Percentiles rank a stretch among this genome's conserved stretches.
Evolutionary conservation across 2,113 vertebrate species (phyloP).

Genomic region (Coturnix japonica): DNA sequence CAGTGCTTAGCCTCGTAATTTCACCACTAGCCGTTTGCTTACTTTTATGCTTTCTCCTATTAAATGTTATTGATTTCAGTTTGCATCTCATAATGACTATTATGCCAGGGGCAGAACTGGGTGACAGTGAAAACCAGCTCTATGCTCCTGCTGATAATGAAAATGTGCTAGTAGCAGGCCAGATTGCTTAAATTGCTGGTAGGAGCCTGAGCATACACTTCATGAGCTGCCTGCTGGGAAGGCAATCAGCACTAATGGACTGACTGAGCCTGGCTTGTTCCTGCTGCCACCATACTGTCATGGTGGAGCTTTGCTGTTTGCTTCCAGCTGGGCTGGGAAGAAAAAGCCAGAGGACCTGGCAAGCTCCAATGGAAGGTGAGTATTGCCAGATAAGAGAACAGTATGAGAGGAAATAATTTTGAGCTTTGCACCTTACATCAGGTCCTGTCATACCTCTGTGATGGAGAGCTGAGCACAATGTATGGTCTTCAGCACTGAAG

Average conservation of each 20-base stretch:
- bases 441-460: neutral
- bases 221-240: accelerated
- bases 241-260: neutral
- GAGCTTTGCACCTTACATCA: neutral
- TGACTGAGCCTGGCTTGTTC: neutral
- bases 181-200: neutral
- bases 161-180: neutral
- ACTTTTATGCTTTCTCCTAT: neutral
- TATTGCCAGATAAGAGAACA: neutral
- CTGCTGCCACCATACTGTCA: neutral
- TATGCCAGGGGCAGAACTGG: neutral
- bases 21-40: neutral
- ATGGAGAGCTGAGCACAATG: accelerated
- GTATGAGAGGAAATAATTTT: neutral
- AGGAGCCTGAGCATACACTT: neutral
- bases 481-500: neutral
- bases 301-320: neutral
- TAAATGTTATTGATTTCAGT: neutral
- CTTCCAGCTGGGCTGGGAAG: neutral
- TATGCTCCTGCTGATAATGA: neutral
- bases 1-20: neutral
- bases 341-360: neutral
- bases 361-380: neutral
- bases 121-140: neutral
- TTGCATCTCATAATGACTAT: neutral